A percentile compares a stretch with the other conserved stretches of the same genome.
These are phyloP conservation scores for Heliconius ethilla DNA, from an alignment of 2,888 invertebrate genomes.

Conservation along the genomic window DNA sequence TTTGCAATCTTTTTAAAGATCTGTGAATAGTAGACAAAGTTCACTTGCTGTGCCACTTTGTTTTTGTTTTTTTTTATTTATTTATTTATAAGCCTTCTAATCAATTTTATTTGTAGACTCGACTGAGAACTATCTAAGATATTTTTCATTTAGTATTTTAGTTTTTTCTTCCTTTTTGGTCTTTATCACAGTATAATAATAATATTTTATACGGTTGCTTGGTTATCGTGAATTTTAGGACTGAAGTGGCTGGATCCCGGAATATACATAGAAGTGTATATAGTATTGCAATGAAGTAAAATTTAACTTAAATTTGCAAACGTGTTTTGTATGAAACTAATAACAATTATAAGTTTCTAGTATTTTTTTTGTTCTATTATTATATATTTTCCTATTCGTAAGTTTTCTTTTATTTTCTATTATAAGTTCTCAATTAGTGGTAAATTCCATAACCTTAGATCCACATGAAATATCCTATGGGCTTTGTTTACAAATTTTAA, in stretches of 20 bases:
- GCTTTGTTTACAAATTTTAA: no score
- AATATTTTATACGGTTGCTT: not conserved
- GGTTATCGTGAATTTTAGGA: not conserved
- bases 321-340: no score
- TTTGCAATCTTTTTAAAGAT: slow-evolving; percentile 32
- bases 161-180: not conserved
- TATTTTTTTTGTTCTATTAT: no score
- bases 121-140: not conserved
- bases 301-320: no score
- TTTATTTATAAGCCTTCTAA: not conserved
- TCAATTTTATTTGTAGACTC: not conserved
- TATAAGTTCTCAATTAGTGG: no score
- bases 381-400: no score
- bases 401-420: no score
- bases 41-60: slow-evolving; percentile 11
- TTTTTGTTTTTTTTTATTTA: not conserved
- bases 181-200: not conserved
- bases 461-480: no score
- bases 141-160: not conserved
- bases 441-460: no score
- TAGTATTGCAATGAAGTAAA: no score
- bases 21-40: slow-evolving; percentile 18
- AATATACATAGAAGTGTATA: no score
- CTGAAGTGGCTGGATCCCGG: not conserved
- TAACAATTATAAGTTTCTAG: no score